Evolutionary conservation across 2,888 invertebrate genomes (phyloP).

Genomic region (Dexiosoma caninum): DNA sequence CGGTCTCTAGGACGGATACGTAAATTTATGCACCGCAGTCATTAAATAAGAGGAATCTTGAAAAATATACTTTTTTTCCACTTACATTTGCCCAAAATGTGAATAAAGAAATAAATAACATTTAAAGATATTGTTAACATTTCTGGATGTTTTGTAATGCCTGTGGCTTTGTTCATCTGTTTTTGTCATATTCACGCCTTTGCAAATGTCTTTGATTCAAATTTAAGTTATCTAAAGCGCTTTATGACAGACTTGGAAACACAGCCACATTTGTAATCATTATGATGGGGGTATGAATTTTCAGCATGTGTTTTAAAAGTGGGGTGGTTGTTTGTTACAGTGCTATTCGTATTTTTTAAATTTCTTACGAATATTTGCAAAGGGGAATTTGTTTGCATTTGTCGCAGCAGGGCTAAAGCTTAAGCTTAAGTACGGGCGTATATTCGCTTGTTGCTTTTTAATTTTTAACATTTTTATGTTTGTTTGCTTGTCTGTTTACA

Average conservation of each 20-base stretch:
- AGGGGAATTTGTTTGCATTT: constrained; percentile 26
- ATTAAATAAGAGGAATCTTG: too few relatives aligned
- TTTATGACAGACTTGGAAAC: constrained; percentile 20
- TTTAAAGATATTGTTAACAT: not conserved
- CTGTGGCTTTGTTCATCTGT: constrained; percentile 56
- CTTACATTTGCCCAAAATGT: too few relatives aligned
- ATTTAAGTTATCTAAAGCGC: constrained; percentile 1
- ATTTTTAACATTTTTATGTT: constrained; percentile 43
- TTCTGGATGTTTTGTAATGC: constrained; percentile 14
- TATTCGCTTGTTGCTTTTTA: constrained; percentile 55
- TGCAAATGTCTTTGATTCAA: not conserved
- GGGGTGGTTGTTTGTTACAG: constrained; percentile 20
- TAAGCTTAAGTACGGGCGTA: constrained; percentile 11
- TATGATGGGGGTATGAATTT: not conserved
- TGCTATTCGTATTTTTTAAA: not conserved
- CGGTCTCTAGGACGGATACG: too few relatives aligned
- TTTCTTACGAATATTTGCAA: constrained; percentile 29
- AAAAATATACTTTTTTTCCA: too few relatives aligned
- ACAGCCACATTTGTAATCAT: constrained; percentile 35
- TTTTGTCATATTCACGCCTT: constrained; percentile 57
- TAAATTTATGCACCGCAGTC: too few relatives aligned
- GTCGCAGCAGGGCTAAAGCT: not conserved
- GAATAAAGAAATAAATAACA: not conserved
- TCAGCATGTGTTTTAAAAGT: not conserved
- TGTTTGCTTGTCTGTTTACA: constrained; percentile 46